Base-by-base conservation (phyloP, 2,888 invertebrate species). In the Tryphoninae sp. region DNA sequence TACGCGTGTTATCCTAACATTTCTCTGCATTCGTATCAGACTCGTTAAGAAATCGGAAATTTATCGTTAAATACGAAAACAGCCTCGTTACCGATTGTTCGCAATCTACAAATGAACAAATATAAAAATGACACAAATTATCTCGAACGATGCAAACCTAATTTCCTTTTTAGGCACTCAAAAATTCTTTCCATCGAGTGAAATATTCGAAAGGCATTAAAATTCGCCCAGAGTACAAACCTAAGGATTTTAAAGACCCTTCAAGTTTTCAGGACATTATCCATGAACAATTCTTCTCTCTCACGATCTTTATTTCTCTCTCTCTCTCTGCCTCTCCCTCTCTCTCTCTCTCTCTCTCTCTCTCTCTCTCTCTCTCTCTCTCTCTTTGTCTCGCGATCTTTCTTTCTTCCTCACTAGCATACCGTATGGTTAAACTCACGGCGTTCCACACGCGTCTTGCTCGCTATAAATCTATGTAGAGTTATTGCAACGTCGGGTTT, bases 391-490 rank as follows among this genome's bases (percentile, higher is more conserved):
- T 64, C 69, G 40, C 33, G 53, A 22, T 61, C 22, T 64, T 65
- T 78, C 75, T 67, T 49, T 74, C 62, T 78, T 59, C 51, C 59
- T 73, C 75, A 16, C 51, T 81, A 68, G 72, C 75, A 49, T 62
- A 45, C 61, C 51, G 68, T 55, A 55, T 71, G 81, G 78, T n/a
- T 78, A 58, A 33, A 75, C 72, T 76, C 75, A 78, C 78, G 33
- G 81, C 82, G 82, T 82, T 82, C 82, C 82, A 80, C 82, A 61
- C 82, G 82, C 82, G 75, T 71, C 79, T 62, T 64, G 75, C 76
- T 82, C 76, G 79, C 90, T 88, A 91, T 91, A 90, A 91, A 90
- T 90, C 90, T 86, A 90, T 89, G 86, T 86, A 89, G 89, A 90
- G 88, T 90, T 90, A 90, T 89, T 88, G 89, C 89, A 87, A 86